These are phyloP conservation scores for Drosophila virilis DNA, from an alignment of 1,140 invertebrate species.

Conservation along the genomic window DNA sequence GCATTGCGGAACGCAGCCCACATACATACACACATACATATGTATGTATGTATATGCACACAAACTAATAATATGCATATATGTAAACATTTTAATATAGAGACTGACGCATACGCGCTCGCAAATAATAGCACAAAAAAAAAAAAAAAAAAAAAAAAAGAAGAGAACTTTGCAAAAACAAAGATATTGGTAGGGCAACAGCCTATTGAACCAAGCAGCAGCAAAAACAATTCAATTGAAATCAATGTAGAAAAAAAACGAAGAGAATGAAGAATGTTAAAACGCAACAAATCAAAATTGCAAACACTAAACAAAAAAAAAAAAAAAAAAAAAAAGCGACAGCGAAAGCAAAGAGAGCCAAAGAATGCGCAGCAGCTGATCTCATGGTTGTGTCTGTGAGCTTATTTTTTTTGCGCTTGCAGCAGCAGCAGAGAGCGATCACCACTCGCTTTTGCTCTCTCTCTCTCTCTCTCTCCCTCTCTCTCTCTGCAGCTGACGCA, in stretches of 20 bases:
- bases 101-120: background rate
- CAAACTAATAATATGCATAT: background rate
- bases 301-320: background rate
- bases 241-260: constrained; percentile 1
- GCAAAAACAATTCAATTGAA: background rate
- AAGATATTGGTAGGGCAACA: background rate
- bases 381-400: background rate
- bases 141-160: background rate
- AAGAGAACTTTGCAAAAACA: background rate
- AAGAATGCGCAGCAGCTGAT: constrained; percentile 38
- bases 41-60: constrained; percentile 1
- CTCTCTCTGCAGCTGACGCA: constrained; percentile 1
- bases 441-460: background rate
- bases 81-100: constrained; percentile 2
- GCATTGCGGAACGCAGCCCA: background rate
- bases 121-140: background rate
- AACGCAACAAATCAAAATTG: constrained; percentile 27
- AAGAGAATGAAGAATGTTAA: constrained; percentile 10
- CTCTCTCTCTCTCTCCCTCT: too few relatives aligned
- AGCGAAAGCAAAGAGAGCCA: constrained; percentile 24
- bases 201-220: constrained; percentile 13
- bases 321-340: background rate
- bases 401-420: constrained; percentile 3
- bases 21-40: constrained; percentile 8
- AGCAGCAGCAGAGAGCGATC: constrained; percentile 15